Evolutionary conservation across 2,888 invertebrate species (phyloP), one percentile per base, ranked within the genome.

Genomic region (Rhorus exstirpatorius): DNA sequence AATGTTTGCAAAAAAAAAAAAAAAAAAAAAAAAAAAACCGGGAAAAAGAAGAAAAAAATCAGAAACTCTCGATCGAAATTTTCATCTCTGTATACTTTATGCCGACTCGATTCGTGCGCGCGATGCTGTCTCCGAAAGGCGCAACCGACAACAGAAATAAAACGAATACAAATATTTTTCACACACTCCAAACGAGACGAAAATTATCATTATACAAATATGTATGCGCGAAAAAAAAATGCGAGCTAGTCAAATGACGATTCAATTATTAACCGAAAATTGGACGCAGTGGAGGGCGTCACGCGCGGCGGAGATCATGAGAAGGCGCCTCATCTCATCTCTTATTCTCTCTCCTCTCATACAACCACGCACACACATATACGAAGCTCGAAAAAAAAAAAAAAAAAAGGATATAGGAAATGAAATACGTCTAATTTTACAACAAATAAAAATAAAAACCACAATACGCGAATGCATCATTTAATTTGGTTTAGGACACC

Each of bases 401-500:
- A 49, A 12, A 41, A 67, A 35, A 58, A 55, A 55, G 8, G 24
- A 38, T 58, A 31, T 41, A 19, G 19, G 41, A 51, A 60, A 31
- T 31, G 31, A 31, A 31, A 31, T 3, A 31, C 67, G 58, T 38
- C 65, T 51, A 44, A 79, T 60, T 51, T 61, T 46, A 65, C 38
- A 80, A 51, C 12, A 77, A 72, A 19, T 21, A 49, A 71, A 75
- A 53, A 80, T 75, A 68, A 68, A 80, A 44, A 53, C 65, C 67
- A 67, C 60, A 74, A 70, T 61, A 70, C 68, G 67, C 60, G 53
- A 72, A 21, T 83, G 85, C 82, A 84, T 87, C 84, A 81, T 85
- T 88, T 84, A 41, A 83, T 86, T 89, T 86, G 85, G 75, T 87
- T 87, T 84, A 81, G 76, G 80, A 85, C 88, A 87, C 41, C n/a